Conservation (phyloP, 2,113 vertebrate species). For the Albula goreensis region DNA sequence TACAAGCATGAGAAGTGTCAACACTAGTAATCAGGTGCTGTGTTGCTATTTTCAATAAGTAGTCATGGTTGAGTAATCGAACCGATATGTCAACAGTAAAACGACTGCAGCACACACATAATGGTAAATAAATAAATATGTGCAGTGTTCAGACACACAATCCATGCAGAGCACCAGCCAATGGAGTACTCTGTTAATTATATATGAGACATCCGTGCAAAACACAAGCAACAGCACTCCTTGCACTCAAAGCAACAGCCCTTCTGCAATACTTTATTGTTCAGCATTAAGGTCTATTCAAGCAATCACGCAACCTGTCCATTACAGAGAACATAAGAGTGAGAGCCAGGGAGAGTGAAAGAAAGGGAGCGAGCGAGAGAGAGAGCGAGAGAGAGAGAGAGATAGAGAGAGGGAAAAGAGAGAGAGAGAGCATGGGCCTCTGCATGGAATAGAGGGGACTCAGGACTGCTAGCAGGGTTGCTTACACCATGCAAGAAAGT, state of each 20-base stretch:
- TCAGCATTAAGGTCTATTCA: conserved; percentile 10
- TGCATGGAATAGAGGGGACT: conserved; percentile 35
- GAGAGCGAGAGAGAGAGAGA: background rate
- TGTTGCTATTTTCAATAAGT: conserved; percentile 7
- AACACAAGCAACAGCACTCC: conserved; percentile 68
- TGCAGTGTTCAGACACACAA: conserved; percentile 66
- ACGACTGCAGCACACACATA: conserved; percentile 45
- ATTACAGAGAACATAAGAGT: conserved; percentile 43
- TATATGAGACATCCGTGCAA: conserved; percentile 70
- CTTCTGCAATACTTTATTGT: conserved; percentile 53
- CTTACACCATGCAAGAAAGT: conserved; percentile 63
- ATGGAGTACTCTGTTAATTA: conserved; percentile 76
- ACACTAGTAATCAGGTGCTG: background rate
- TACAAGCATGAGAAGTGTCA: background rate
- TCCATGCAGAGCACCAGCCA: conserved; percentile 62
- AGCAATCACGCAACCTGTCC: conserved; percentile 22
- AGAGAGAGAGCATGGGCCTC: conserved; percentile 21
- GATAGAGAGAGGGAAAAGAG: conserved; percentile 5
- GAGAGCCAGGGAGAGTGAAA: conserved; percentile 13
- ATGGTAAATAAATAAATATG: conserved; percentile 70
- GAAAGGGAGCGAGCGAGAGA: conserved; percentile 3
- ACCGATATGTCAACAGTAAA: conserved; percentile 24
- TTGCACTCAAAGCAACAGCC: conserved; percentile 66
- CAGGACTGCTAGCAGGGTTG: conserved; percentile 47
- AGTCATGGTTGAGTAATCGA: conserved; percentile 12